These are phyloP conservation scores for Gallirallus australis DNA, from an alignment of 2,797 vertebrate species.

Conservation along the genomic window DNA sequence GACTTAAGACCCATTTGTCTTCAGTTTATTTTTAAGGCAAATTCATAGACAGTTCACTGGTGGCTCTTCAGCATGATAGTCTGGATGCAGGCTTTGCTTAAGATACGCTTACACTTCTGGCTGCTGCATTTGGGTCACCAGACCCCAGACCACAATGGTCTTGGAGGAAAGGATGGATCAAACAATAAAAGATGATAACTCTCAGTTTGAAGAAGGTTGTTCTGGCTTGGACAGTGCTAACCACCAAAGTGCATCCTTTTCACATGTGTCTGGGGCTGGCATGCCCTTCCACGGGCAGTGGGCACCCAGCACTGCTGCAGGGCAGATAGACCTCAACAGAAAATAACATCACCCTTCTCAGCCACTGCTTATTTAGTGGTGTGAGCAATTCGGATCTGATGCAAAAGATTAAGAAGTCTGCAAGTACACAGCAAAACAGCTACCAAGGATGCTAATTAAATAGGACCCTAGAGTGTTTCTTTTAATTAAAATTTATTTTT, in stretches of 20 bases:
- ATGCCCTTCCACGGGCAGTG: background rate
- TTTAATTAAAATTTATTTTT: constrained; percentile 59
- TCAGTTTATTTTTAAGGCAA: background rate
- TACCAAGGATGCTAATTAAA: background rate
- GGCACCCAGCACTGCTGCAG: accelerated
- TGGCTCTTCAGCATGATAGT: background rate
- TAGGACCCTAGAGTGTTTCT: background rate
- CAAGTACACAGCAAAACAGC: background rate
- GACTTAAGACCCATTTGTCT: background rate
- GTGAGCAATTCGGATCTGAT: background rate
- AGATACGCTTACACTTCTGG: background rate
- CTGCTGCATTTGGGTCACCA: background rate
- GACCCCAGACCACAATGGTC: background rate
- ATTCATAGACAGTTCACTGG: background rate
- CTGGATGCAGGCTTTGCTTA: background rate
- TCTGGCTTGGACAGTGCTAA: background rate
- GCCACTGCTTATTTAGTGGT: background rate
- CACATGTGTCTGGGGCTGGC: background rate
- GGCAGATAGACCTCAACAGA: background rate
- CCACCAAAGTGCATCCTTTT: background rate
- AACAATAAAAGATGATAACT: background rate
- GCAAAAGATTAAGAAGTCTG: constrained; percentile 20
- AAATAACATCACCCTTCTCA: background rate
- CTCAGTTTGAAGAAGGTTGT: background rate
- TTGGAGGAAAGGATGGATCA: background rate